These are phyloP conservation scores for Troilus luridus DNA, from an alignment of 2,888 invertebrate species.

Conservation along the genomic window DNA sequence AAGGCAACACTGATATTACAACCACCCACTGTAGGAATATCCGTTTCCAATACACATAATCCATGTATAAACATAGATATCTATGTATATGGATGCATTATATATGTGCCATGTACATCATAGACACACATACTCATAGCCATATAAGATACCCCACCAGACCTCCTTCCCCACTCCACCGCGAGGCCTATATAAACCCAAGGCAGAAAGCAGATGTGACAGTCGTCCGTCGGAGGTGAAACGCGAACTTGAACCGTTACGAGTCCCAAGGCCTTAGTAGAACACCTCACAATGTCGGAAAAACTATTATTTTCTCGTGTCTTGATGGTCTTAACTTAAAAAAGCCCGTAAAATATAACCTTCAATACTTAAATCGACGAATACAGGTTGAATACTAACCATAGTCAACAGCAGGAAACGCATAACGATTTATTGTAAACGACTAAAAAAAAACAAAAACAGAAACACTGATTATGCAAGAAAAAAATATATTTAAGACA, in stretches of 20 bases:
- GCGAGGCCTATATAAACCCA: neutral
- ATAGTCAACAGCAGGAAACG: neutral
- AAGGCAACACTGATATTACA: neutral
- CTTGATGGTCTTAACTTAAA: too few relatives aligned
- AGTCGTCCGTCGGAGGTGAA: neutral
- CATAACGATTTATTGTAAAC: neutral
- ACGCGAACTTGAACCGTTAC: neutral
- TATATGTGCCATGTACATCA: neutral
- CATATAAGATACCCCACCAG: neutral
- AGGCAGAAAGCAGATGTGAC: neutral
- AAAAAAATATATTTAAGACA: neutral
- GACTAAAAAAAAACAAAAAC: neutral
- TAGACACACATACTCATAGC: neutral
- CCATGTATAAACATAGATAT: neutral
- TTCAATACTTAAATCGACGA: too few relatives aligned
- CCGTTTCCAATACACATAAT: neutral
- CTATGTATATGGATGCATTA: neutral
- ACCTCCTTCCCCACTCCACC: neutral
- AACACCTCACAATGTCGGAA: neutral
- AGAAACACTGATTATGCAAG: neutral
- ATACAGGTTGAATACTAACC: neutral
- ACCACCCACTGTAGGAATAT: neutral
- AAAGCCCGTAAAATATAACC: too few relatives aligned
- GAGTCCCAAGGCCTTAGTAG: neutral
- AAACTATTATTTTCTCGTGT: too few relatives aligned